Evolutionary conservation across 2,797 vertebrate genomes (phyloP).

Genomic region (Sebastes vulpes): DNA sequence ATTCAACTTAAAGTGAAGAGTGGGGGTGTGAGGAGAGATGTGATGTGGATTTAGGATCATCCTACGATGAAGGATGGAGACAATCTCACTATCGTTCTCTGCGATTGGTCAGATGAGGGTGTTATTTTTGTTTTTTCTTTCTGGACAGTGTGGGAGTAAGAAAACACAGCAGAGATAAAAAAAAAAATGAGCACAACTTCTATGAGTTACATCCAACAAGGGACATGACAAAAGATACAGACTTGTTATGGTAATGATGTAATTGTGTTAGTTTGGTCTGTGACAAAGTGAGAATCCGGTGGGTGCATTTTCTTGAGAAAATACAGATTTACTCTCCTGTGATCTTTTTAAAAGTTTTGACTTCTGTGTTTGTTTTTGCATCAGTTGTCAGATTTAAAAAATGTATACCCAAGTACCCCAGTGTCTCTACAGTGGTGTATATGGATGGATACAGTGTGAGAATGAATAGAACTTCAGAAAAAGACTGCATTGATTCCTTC

Average conservation of each 20-base stretch:
- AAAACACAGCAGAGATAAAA: slow-evolving; percentile 34
- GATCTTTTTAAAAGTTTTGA: not conserved
- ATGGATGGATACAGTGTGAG: not conserved
- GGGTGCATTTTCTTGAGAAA: not conserved
- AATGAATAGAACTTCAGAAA: not conserved
- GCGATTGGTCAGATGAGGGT: slow-evolving; percentile 54
- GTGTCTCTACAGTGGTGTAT: not conserved
- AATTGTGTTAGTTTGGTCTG: not conserved
- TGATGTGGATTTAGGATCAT: slow-evolving; percentile 74
- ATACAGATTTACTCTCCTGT: not conserved
- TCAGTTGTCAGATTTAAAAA: not conserved
- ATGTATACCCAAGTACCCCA: not conserved
- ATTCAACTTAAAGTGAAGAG: slow-evolving; percentile 63
- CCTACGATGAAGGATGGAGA: slow-evolving; percentile 58
- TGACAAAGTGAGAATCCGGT: slow-evolving; percentile 37
- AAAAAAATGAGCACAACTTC: slow-evolving; percentile 12
- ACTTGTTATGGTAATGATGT: slow-evolving; percentile 20
- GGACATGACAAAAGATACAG: not conserved
- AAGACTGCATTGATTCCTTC: not conserved
- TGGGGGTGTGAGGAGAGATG: slow-evolving; percentile 69
- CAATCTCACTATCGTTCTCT: slow-evolving; percentile 43
- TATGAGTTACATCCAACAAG: not conserved
- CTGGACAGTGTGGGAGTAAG: slow-evolving; percentile 37
- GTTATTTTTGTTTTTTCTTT: slow-evolving; percentile 6
- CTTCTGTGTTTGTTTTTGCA: not conserved